These are phyloP conservation scores for Carcina quercana DNA, from an alignment of 2,888 invertebrate genomes.

Conservation along the genomic window DNA sequence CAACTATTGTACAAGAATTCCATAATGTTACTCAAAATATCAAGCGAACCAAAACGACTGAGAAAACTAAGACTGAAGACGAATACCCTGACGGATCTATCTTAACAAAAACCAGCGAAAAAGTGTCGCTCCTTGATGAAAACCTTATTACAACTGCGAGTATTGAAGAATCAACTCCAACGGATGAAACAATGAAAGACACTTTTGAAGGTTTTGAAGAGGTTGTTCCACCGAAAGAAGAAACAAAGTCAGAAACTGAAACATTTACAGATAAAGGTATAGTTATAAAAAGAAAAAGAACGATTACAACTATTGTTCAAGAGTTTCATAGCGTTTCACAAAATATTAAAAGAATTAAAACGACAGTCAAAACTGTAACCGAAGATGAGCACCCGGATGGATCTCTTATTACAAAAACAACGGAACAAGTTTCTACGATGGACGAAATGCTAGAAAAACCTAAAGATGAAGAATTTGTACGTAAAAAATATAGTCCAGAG, in stretches of 20 bases:
- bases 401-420: slow-evolving; percentile 22
- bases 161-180: slow-evolving; percentile 21
- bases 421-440: neutral
- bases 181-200: slow-evolving; percentile 21
- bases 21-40: slow-evolving; percentile 33
- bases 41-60: slow-evolving; percentile 51
- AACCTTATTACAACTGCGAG: slow-evolving; percentile 8
- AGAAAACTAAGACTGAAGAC: slow-evolving; percentile 47
- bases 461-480: slow-evolving; percentile 6
- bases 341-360: neutral
- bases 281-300: slow-evolving; percentile 39
- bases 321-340: slow-evolving; percentile 38
- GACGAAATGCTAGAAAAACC: neutral
- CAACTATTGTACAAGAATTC: slow-evolving; percentile 47
- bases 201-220: too few relatives aligned
- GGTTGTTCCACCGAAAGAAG: neutral
- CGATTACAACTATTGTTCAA: slow-evolving; percentile 43
- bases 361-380: neutral
- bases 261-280: slow-evolving; percentile 1
- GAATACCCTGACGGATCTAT: slow-evolving; percentile 51
- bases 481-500: too few relatives aligned
- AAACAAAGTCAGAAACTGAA: slow-evolving; percentile 12
- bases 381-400: slow-evolving; percentile 39
- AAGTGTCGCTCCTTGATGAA: slow-evolving; percentile 20
- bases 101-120: slow-evolving; percentile 24